Evolutionary conservation across 2,888 invertebrate genomes (phyloP), one percentile per base, ranked within the genome.

Genomic region (Drosophila recens): DNA sequence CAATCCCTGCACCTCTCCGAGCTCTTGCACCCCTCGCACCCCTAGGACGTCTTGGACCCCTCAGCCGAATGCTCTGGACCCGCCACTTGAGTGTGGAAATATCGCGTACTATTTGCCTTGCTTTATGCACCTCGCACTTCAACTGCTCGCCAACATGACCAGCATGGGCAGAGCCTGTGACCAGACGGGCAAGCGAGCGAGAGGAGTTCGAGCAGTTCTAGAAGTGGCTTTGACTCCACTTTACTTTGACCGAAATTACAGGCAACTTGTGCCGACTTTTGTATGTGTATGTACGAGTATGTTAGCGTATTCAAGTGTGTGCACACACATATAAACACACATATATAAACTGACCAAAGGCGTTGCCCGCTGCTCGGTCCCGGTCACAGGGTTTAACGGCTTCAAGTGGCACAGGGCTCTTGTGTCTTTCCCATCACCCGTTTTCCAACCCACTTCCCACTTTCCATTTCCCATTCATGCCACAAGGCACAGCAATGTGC

Each of bases 81-180:
- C 34, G 51, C 40, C 61, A 61, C 79, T 75, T 64, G 71, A 67
- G 65, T 73, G 69, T 73, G 69, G 43, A 71, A 87, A 82, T 73
- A 85, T 82, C 81, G 88, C 80, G 87, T 79, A 79, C 68, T 86
- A 83, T 83, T 80, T 77, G 70, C 72, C 66, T 68, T 65, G 67
- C 82, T 66, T 83, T 70, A 71, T 73, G 65, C 84, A 65, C 63
- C 70, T 71, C 65, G 57, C 69, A 84, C 66, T 73, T 64, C 59
- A 48, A 54, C 56, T 49, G 38, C 42, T 38, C 46, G 53, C 6
- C 40, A 51, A 8, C 42, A 48, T 9, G 36, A 33, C 15, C 17
- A 45, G 23, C 4, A 33, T 49, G 40, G 48, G 17, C 15, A 46
- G 52, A 34, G 42, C 30, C 23, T 45, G 30, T 15, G 40, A 9